Base-by-base conservation (phyloP, 2,888 invertebrate species). In the Platycheirus rosarum region DNA sequence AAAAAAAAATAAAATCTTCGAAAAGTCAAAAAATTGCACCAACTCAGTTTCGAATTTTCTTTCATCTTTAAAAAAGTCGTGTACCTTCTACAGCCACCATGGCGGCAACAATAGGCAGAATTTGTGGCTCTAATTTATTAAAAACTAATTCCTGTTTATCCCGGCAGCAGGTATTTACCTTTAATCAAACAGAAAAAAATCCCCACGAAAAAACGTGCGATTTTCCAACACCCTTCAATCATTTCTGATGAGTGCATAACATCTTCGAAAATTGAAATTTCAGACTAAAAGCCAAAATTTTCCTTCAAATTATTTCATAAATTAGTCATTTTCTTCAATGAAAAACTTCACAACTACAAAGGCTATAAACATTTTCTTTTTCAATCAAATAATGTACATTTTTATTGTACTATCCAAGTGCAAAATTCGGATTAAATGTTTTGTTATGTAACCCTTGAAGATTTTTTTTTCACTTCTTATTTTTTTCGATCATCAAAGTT, bases 71-170 rank as follows among this genome's bases (percentile, higher is more conserved):
- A 87, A 87, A 88, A 89, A 88, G 87, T 88, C 86, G 76, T 86
- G 85, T 86, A 86, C 85, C 85, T 86, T 87, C 86, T 88, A 86
- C 87, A 88, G 88, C 92, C 93, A 95, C 94, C 93, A 96, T 96
- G 96, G 96, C 96, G 93, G 95, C 95, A 92, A 93, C 94, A 91
- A 94, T 96, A 91, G 95, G 95, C 92, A 94, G 96, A 92, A 94
- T 96, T 93, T 95, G 94, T 92, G 95, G 95, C 92, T 94, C 95
- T 91, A 94, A 94, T 91, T 93, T 96, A 91, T 93, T 96, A 89
- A 96, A 94, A 93, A 92, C 94, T 87, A 93, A 92, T 91, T 93
- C 93, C 91, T 92, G 92, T 87, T 87, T 93, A 89, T 91, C 93
- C 89, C 91, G 93, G 88, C 93, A 93, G 91, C 95, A 96, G 94